phyloP scores from a whole-genome alignment of 2,113 vertebrate genomes.

The Scortum barcoo region DNA sequence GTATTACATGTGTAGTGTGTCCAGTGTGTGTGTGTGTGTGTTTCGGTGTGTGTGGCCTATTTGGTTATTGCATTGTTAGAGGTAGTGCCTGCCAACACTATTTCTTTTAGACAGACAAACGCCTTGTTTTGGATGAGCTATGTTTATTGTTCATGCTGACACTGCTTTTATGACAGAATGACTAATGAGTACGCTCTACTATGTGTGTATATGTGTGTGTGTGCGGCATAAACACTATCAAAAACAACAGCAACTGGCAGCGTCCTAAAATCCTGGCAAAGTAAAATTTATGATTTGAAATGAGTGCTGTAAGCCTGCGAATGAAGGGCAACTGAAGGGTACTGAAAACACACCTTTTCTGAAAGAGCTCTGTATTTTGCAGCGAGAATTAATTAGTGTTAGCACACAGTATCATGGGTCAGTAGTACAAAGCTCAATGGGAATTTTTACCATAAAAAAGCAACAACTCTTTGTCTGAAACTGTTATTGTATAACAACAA shows the following conservation, averaged over 20 bases:
- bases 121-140: constrained; percentile 73
- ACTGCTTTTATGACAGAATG: constrained; percentile 74
- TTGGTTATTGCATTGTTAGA: constrained; percentile 64
- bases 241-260: constrained; percentile 53
- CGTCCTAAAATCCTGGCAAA: constrained; percentile 35
- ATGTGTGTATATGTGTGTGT: constrained; percentile 26
- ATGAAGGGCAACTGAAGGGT: constrained; percentile 42
- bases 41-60: constrained; percentile 44
- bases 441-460: not conserved
- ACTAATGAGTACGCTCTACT: constrained; percentile 62
- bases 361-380: constrained; percentile 6
- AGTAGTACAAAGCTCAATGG: not conserved
- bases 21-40: not conserved
- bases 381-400: constrained; percentile 1
- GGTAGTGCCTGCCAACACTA: constrained; percentile 61
- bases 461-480: not conserved
- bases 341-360: constrained; percentile 1
- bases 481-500: not conserved
- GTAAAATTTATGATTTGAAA: constrained; percentile 54
- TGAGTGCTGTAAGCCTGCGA: constrained; percentile 20
- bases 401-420: not conserved
- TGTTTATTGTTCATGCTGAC: constrained; percentile 77
- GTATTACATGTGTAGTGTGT: constrained; percentile 54
- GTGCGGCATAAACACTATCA: constrained; percentile 26
- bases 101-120: constrained; percentile 71